Percentiles rank a stretch among this genome's conserved stretches.
phyloP scores from a whole-genome alignment of 2,113 vertebrate genomes.

The Nothocercus nigrocapillus region DNA sequence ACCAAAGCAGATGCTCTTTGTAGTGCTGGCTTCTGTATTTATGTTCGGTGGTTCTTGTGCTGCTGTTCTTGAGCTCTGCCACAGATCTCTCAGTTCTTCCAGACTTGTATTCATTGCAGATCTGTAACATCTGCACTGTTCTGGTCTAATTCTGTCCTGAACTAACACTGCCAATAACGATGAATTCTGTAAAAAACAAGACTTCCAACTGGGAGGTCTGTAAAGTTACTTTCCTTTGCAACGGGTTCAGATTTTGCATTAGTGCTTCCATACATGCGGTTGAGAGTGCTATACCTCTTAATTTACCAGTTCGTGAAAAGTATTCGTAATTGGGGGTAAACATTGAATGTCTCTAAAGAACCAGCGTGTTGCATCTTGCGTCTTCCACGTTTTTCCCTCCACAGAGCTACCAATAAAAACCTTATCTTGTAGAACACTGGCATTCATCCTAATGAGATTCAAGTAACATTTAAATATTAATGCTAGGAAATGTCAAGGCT shows the following conservation, averaged over 20 bases:
- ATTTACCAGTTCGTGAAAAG: neutral
- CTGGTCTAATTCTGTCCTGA: neutral
- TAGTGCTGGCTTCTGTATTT: neutral
- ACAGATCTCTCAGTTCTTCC: neutral
- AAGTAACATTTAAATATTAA: neutral
- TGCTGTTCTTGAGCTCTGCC: neutral
- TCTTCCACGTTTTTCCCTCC: neutral
- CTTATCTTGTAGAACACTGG: neutral
- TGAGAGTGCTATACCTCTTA: neutral
- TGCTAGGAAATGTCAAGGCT: neutral
- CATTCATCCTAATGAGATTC: neutral
- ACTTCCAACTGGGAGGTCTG: neutral
- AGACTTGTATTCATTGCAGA: neutral
- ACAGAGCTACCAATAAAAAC: neutral
- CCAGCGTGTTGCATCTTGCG: neutral
- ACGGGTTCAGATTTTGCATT: neutral
- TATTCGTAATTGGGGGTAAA: neutral
- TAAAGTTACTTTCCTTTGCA: neutral
- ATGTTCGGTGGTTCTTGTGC: neutral
- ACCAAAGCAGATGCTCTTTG: neutral
- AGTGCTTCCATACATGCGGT: neutral
- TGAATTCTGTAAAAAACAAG: neutral
- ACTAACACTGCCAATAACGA: neutral
- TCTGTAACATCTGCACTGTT: neutral
- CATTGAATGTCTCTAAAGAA: neutral